Percentiles rank a stretch among this genome's conserved stretches.
These are phyloP conservation scores for Eupithecia insigniata DNA, from an alignment of 2,888 invertebrate species.

Conservation along the genomic window DNA sequence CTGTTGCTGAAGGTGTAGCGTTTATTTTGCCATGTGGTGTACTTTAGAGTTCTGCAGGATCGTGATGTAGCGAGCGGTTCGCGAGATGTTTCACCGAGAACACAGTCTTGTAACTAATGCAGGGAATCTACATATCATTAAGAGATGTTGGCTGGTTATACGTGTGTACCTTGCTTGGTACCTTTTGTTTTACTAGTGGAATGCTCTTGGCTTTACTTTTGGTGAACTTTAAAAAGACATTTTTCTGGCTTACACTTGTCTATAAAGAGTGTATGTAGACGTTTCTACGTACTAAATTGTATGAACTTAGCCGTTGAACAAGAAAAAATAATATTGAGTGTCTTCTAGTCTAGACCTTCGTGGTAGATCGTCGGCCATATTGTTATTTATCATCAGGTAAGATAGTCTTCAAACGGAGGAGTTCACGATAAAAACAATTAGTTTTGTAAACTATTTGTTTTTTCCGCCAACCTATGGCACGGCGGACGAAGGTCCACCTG, in stretches of 20 bases:
- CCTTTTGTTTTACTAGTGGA: constrained; percentile 74
- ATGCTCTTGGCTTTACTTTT: constrained; percentile 7
- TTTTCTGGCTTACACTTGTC: neutral
- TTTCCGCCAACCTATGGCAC: no score
- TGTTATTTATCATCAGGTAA: no score
- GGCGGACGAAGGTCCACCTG: no score
- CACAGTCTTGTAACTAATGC: constrained; percentile 84
- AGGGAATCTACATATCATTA: constrained; percentile 84
- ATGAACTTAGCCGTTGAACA: no score
- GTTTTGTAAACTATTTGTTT: no score
- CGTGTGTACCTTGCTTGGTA: constrained; percentile 82
- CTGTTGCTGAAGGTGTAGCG: constrained; percentile 26
- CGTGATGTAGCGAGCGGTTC: constrained; percentile 49
- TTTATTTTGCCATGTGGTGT: constrained; percentile 49
- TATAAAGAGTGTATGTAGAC: neutral
- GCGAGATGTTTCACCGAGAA: constrained; percentile 82
- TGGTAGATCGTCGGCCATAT: no score
- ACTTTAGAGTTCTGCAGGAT: constrained; percentile 40
- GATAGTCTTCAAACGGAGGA: no score
- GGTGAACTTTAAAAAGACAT: neutral
- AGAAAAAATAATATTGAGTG: no score
- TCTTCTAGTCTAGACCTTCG: no score
- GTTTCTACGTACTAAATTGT: no score
- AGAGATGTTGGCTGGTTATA: constrained; percentile 81
- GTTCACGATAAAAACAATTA: no score